A percentile compares a stretch with the other conserved stretches of the same genome.
Conservation (phyloP, 1,140 invertebrate genomes). For the Venturia canescens region DNA sequence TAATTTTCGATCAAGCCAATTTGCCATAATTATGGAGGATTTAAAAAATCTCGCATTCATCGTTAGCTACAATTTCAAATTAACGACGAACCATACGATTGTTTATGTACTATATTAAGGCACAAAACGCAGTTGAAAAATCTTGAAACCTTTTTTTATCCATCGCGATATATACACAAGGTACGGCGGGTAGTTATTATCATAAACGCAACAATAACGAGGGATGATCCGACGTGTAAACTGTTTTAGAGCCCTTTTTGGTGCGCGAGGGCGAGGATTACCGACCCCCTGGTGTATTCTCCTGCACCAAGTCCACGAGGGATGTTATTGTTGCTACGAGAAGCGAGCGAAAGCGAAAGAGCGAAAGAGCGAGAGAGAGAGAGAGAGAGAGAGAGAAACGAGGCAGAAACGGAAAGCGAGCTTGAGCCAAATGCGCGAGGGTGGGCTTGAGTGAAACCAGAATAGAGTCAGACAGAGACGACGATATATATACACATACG, state of each 20-base stretch:
- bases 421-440: constrained; percentile 11
- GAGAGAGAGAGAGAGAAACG: constrained; percentile 38
- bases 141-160: neutral
- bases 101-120: neutral
- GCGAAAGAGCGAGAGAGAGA: constrained; percentile 5
- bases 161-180: neutral
- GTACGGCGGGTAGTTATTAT: constrained; percentile 68
- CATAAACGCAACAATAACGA: constrained; percentile 78
- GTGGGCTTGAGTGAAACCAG: constrained; percentile 7
- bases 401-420: constrained; percentile 5
- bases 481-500: constrained; percentile 36
- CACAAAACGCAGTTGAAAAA: neutral
- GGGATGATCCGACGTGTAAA: constrained; percentile 76
- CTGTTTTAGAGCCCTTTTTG: constrained; percentile 57
- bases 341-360: constrained; percentile 52
- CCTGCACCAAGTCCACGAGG: constrained; percentile 66
- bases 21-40: too few relatives aligned
- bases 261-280: constrained; percentile 70
- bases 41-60: too few relatives aligned
- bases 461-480: constrained; percentile 26
- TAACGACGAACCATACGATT: too few relatives aligned
- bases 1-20: too few relatives aligned
- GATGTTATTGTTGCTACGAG: constrained; percentile 73
- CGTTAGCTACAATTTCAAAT: too few relatives aligned
- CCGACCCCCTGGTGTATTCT: constrained; percentile 60